These are phyloP conservation scores for Empidonax traillii DNA, from an alignment of 2,113 vertebrate species.

Conservation along the genomic window DNA sequence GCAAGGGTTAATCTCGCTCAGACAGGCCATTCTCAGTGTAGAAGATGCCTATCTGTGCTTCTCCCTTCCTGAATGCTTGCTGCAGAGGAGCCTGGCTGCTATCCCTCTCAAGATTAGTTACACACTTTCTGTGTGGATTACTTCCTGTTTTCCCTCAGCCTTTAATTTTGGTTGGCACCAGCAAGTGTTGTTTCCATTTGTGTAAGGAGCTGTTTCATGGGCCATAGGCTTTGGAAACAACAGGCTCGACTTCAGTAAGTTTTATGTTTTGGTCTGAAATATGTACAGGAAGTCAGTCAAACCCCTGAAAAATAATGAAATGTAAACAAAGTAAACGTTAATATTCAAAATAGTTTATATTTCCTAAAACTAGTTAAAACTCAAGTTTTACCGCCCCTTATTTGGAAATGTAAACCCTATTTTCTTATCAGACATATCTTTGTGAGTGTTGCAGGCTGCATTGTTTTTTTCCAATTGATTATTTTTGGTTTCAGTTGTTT, in stretches of 20 bases:
- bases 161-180: constrained; percentile 29
- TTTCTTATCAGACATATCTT: neutral
- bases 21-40: constrained; percentile 6
- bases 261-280: neutral
- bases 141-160: constrained; percentile 28
- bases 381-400: neutral
- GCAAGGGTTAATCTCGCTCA: constrained; percentile 50
- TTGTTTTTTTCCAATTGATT: neutral
- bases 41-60: constrained; percentile 34
- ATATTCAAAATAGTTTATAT: neutral
- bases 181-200: constrained; percentile 11
- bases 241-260: fast-evolving
- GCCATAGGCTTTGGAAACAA: neutral
- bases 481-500: neutral
- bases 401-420: neutral
- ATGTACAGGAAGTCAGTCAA: neutral
- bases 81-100: constrained; percentile 1
- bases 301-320: neutral
- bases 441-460: neutral
- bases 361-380: neutral
- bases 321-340: neutral
- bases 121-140: constrained; percentile 24
- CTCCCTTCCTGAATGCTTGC: neutral
- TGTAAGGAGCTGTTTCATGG: neutral
- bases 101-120: constrained; percentile 22